These are phyloP conservation scores for Charanyca ferruginea DNA, from an alignment of 2,888 invertebrate genomes.

Conservation along the genomic window DNA sequence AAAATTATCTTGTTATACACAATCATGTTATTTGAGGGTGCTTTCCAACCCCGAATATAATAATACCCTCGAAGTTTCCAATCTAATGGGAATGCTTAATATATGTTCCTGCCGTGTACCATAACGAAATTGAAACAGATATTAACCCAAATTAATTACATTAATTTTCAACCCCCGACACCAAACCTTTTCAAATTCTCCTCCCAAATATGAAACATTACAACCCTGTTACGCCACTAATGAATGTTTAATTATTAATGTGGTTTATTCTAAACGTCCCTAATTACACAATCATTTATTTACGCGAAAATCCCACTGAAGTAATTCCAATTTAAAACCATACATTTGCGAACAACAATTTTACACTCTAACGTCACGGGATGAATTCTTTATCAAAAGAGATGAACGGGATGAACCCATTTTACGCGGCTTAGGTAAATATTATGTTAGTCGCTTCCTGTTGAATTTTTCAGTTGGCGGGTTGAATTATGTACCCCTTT, in stretches of 20 bases:
- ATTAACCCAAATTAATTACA: too few species aligned
- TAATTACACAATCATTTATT: slow-evolving; percentile 32
- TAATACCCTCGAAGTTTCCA: not conserved
- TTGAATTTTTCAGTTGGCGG: slow-evolving; percentile 22
- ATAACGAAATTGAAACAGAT: too few species aligned
- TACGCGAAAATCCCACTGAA: not conserved
- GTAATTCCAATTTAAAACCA: slow-evolving; percentile 12
- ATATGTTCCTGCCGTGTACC: too few species aligned
- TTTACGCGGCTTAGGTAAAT: not conserved
- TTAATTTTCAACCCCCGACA: not conserved
- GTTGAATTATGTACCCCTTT: slow-evolving; percentile 6
- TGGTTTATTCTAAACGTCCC: slow-evolving; percentile 1
- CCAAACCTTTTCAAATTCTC: not conserved
- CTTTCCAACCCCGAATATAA: not conserved
- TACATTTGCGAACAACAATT: slow-evolving; percentile 4
- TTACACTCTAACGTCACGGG: not conserved
- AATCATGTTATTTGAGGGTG: too few species aligned
- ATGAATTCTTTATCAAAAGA: slow-evolving; percentile 39
- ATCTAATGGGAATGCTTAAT: not conserved
- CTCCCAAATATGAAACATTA: slow-evolving; percentile 1
- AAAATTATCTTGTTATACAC: too few species aligned
- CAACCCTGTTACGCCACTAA: not conserved
- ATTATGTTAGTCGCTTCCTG: slow-evolving; percentile 13
- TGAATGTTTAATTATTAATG: slow-evolving; percentile 1
- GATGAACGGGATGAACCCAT: slow-evolving; percentile 10